Base-by-base conservation (phyloP, 2,797 vertebrate species). In the Schizopygopsis pylzovi region DNA sequence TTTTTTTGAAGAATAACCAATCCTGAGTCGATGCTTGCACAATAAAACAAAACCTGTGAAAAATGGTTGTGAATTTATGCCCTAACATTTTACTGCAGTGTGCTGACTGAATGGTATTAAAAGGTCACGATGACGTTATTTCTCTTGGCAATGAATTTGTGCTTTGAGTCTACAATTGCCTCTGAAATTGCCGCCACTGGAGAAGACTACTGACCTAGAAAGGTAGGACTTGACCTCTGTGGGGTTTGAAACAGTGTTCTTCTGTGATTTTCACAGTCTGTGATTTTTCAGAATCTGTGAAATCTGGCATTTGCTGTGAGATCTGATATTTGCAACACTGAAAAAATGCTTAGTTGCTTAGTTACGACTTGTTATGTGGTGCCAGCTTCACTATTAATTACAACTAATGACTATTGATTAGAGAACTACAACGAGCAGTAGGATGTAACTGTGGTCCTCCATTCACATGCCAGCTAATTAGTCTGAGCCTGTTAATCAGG, bases 351-450 rank as follows among this genome's bases (percentile, higher is more conserved):
- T 39, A 43, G 37, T 82, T 83, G 76, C 84, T 81, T 78, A 39
- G 65, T 39, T 65, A 77, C 47, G 52, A 81, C 85, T 87, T 85
- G 79, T 79, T 86, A 43, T 83, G 5, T 65, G 25, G 80, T 79
- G 81, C 71, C 82, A 83, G 54, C 56, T 79, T 82, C 79, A 82
- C 84, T 80, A 88, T 90, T 88, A 94, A 93, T 91, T 92, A 93
- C 94, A 89, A 91, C 90, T 96, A 95, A 95, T 95, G 94, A 95
- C 90, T 94, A 95, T 96, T 93, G 95, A 95, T 90, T 88, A 33
- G 81, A 88, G 86, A 88, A 89, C 85, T 82, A 86, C 87, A 87
- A 83, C 5, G 72, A 88, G 87, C 82, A 65, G 80, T 84, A 89
- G 86, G 78, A 82, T 85, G 85, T 70, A 37, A 86, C 82, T 67